Conservation (phyloP, 37 sponge, comb jelly and placozoan species). For the Theonella swinhoei region DNA sequence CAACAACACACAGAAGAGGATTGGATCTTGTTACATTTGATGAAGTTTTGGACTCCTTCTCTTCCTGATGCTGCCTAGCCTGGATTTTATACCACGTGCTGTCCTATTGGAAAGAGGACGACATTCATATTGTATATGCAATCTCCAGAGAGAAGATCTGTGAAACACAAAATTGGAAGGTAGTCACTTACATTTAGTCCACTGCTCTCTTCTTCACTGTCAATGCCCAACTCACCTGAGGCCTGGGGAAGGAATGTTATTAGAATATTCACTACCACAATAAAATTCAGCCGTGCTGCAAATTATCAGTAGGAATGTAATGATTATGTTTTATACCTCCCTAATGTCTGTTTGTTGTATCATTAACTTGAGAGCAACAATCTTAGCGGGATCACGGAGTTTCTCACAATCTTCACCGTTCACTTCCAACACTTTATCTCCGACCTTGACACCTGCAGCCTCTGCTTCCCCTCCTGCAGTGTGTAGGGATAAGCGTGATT, state of each 20-base stretch:
- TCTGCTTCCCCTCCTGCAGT: slow-evolving; percentile 33
- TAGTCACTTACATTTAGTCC: no score
- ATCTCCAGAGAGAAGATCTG: no score
- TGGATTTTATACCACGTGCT: slow-evolving; percentile 20
- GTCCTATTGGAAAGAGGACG: slow-evolving; percentile 3
- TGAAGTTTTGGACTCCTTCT: slow-evolving; percentile 2
- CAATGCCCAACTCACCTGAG: neutral
- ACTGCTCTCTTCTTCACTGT: neutral
- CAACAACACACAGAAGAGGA: no score
- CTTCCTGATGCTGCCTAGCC: slow-evolving; percentile 17
- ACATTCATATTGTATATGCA: no score
- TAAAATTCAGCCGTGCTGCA: neutral
- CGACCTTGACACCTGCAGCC: slow-evolving; percentile 38
- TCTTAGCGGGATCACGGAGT: neutral
- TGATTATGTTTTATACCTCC: no score
- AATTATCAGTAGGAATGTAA: no score
- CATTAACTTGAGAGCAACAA: slow-evolving; percentile 42
- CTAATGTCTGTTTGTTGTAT: slow-evolving; percentile 21
- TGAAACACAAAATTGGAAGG: no score
- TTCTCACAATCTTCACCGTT: slow-evolving; percentile 47
- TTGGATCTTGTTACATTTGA: no score
- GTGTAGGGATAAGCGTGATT: neutral
- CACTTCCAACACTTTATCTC: slow-evolving; percentile 52
- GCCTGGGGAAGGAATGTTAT: no score
- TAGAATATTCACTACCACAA: no score